Evolutionary conservation across 2,797 vertebrate species (phyloP).

Genomic region (Pseudochirops cupreus): DNA sequence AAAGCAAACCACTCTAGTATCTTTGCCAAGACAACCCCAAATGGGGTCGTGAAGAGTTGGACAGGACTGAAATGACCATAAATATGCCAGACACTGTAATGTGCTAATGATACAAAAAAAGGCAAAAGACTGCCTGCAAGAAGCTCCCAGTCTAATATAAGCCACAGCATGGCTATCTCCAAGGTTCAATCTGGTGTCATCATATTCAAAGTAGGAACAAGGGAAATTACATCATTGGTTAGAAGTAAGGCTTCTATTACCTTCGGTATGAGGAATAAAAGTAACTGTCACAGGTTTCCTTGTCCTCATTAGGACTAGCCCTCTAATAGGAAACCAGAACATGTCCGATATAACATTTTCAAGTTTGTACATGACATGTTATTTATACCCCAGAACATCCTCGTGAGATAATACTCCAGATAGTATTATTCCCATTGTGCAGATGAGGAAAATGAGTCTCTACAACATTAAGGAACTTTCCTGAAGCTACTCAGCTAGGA

Average conservation of each 20-base stretch:
- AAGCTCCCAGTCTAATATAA: too few relatives aligned
- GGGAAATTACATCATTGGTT: neutral
- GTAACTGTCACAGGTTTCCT: neutral
- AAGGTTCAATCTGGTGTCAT: neutral
- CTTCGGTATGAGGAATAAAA: neutral
- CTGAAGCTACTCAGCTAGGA: slow-evolving; percentile 8
- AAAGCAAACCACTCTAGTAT: too few relatives aligned
- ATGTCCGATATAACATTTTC: slow-evolving; percentile 24
- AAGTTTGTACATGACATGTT: slow-evolving; percentile 16
- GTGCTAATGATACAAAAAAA: too few relatives aligned
- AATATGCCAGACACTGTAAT: too few relatives aligned
- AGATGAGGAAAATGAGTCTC: too few relatives aligned
- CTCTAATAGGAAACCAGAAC: slow-evolving; percentile 20
- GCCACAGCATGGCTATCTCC: too few relatives aligned
- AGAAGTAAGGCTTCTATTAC: neutral
- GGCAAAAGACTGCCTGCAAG: too few relatives aligned
- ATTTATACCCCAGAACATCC: neutral
- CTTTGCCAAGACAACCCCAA: too few relatives aligned
- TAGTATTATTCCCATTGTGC: too few relatives aligned
- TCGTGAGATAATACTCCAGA: neutral
- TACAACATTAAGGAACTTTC: too few relatives aligned
- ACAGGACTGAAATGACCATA: too few relatives aligned
- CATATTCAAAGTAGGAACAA: neutral
- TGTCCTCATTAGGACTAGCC: neutral
- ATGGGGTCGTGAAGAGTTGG: too few relatives aligned